phyloP scores from a whole-genome alignment of 2,797 vertebrate species.

The Lateolabrax maculatus region DNA sequence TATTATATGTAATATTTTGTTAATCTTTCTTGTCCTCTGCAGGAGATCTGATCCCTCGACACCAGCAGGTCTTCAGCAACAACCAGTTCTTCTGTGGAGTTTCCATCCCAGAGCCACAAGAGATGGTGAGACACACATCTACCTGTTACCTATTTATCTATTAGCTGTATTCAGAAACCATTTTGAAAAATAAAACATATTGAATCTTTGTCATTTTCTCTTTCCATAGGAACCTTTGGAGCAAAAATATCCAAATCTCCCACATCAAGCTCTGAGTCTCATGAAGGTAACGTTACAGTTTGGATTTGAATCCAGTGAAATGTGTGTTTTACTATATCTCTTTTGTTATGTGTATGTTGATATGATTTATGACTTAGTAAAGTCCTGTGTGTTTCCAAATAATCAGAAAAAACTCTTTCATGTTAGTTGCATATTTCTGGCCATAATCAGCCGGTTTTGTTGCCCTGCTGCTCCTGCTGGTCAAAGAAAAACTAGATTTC shows the following conservation, averaged over 20 bases:
- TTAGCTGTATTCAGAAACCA: not conserved
- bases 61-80: conserved; percentile 96
- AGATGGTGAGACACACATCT: conserved; percentile 86
- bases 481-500: not conserved
- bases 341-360: no score
- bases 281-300: conserved; percentile 89
- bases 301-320: not conserved
- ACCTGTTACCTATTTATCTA: not conserved
- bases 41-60: conserved; percentile 96
- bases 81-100: conserved; percentile 98
- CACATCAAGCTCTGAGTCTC: conserved; percentile 89
- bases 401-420: not conserved
- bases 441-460: not conserved
- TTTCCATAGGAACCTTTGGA: conserved; percentile 91
- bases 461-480: not conserved
- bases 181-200: not conserved
- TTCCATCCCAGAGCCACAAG: conserved; percentile 93
- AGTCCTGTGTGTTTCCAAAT: not conserved
- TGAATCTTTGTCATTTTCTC: conserved; percentile 1
- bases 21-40: conserved; percentile 21
- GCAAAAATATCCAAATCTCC: conserved; percentile 91
- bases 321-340: not conserved
- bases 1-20: not conserved
- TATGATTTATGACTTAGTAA: no score
- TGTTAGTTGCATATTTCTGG: not conserved